Conservation (phyloP, 2,888 invertebrate species). For the Acleris laterana region DNA sequence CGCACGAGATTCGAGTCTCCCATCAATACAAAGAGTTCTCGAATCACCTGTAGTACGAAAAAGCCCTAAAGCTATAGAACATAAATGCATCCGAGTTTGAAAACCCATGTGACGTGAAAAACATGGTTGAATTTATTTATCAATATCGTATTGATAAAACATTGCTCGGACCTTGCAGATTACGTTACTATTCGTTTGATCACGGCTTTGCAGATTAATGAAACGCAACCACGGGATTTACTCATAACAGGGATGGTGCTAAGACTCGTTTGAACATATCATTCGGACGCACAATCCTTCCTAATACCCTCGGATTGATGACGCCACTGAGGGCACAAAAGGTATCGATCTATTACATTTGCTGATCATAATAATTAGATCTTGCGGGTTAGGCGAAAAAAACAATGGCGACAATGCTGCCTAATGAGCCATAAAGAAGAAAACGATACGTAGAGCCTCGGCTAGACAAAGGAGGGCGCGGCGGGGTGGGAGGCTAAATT, state of each 20-base stretch:
- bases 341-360: constrained; percentile 60
- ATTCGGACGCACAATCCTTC: constrained; percentile 28
- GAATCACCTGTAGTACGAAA: too few species aligned
- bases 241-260: too few species aligned
- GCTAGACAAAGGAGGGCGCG: constrained; percentile 83
- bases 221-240: background rate
- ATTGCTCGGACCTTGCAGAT: too few species aligned
- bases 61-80: too few species aligned
- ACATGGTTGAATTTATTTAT: too few species aligned
- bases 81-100: too few species aligned
- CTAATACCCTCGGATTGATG: constrained; percentile 27
- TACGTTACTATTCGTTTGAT: too few species aligned
- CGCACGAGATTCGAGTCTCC: too few species aligned
- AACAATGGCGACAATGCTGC: constrained; percentile 83
- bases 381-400: constrained; percentile 74
- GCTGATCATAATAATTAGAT: constrained; percentile 81
- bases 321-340: constrained; percentile 32
- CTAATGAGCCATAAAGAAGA: constrained; percentile 85
- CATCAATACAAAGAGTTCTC: too few species aligned
- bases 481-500: constrained; percentile 83
- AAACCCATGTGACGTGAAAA: too few species aligned
- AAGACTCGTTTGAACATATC: background rate
- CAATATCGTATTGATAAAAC: too few species aligned
- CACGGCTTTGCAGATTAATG: too few species aligned
- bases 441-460: constrained; percentile 83